A percentile compares a stretch with the other conserved stretches of the same genome.
phyloP scores from a whole-genome alignment of 2,113 vertebrate genomes.

The Gallinago jamesoni region DNA sequence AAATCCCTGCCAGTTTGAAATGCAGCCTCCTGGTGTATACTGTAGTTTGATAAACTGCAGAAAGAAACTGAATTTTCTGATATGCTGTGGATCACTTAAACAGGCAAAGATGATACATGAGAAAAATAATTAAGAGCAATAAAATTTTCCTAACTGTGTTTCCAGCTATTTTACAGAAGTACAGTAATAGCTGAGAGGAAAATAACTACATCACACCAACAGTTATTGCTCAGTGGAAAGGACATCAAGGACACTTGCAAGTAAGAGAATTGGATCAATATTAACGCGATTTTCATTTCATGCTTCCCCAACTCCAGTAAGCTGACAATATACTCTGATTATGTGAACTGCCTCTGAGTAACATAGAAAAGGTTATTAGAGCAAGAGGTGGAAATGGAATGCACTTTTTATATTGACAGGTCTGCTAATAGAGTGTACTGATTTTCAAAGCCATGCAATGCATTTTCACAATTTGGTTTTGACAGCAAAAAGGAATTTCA shows the following conservation, averaged over 20 bases:
- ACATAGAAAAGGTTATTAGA: slow-evolving; percentile 89
- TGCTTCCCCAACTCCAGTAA: slow-evolving; percentile 97
- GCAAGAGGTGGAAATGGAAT: slow-evolving; percentile 84
- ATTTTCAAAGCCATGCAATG: slow-evolving; percentile 75
- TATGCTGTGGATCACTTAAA: not conserved
- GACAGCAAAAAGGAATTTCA: slow-evolving; percentile 73
- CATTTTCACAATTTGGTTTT: slow-evolving; percentile 74
- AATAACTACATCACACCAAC: slow-evolving; percentile 74
- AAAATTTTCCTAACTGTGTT: slow-evolving; percentile 35
- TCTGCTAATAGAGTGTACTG: slow-evolving; percentile 89
- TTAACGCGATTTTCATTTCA: slow-evolving; percentile 98
- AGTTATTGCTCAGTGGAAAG: slow-evolving; percentile 76
- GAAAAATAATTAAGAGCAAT: slow-evolving; percentile 32
- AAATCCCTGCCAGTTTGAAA: slow-evolving; percentile 35
- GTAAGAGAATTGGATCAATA: slow-evolving; percentile 98
- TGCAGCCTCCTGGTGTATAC: not conserved
- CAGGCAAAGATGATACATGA: not conserved
- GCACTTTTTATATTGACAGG: slow-evolving; percentile 93
- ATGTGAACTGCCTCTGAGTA: slow-evolving; percentile 82
- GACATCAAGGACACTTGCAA: slow-evolving; percentile 91
- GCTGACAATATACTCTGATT: slow-evolving; percentile 91
- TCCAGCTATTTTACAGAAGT: slow-evolving; percentile 10
- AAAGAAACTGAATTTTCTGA: not conserved
- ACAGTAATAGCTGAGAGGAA: slow-evolving; percentile 48
- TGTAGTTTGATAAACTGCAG: not conserved